phyloP scores from a whole-genome alignment of 1,140 invertebrate species.

The Calosoma granatense region DNA sequence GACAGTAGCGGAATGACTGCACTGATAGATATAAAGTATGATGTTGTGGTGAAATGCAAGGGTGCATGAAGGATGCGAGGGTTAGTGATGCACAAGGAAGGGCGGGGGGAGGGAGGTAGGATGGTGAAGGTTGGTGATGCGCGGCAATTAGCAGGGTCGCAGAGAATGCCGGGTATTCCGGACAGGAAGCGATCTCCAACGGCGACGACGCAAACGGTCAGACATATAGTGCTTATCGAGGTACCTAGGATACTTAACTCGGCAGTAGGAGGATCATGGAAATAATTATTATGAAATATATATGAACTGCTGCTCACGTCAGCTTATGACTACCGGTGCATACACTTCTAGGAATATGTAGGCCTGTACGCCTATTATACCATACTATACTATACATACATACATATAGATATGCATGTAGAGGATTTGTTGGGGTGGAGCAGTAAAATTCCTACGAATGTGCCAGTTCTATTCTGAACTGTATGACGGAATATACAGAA shows the following conservation, averaged over 20 bases:
- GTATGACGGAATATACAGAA: too few relatives aligned
- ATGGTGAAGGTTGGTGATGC: constrained; percentile 14
- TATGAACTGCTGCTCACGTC: too few relatives aligned
- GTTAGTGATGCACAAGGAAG: neutral
- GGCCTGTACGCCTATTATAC: too few relatives aligned
- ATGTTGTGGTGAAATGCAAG: neutral
- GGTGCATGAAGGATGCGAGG: neutral
- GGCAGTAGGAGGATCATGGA: too few relatives aligned
- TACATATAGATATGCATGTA: too few relatives aligned
- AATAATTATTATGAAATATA: too few relatives aligned
- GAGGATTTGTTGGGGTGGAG: too few relatives aligned
- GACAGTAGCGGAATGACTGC: neutral
- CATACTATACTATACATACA: too few relatives aligned
- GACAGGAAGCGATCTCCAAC: neutral
- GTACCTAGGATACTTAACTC: neutral
- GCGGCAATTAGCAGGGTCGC: constrained; percentile 22
- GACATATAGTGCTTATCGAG: neutral
- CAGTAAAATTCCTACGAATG: too few relatives aligned
- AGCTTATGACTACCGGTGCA: too few relatives aligned
- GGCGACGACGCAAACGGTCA: neutral
- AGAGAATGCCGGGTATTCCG: constrained; percentile 22
- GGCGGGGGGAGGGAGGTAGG: neutral
- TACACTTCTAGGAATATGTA: too few relatives aligned
- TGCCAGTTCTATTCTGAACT: too few relatives aligned
- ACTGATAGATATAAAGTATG: neutral